Evolutionary conservation across 2,888 invertebrate genomes (phyloP).

Genomic region (Pterobdella sp.): DNA sequence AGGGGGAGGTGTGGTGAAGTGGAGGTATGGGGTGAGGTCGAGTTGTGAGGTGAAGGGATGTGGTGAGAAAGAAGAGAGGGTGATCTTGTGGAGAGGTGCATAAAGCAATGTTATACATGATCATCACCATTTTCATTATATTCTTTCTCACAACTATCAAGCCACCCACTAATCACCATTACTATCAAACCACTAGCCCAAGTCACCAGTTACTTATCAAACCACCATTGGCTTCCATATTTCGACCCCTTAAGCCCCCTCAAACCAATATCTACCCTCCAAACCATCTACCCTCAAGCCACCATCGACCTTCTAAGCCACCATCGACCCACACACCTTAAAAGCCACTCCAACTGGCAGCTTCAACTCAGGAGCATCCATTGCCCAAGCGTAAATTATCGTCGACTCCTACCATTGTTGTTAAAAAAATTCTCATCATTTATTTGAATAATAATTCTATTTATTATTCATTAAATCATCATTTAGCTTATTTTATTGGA

Average conservation of each 20-base stretch:
- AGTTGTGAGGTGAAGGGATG: too few species aligned
- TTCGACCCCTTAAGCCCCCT: not conserved
- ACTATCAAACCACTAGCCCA: not conserved
- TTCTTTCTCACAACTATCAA: not conserved
- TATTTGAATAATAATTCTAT: not conserved
- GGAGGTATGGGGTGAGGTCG: too few species aligned
- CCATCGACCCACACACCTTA: conserved; percentile 44
- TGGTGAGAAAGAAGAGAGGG: too few species aligned
- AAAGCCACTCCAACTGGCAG: conserved; percentile 57
- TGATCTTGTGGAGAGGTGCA: too few species aligned
- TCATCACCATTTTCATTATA: not conserved
- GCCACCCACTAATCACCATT: not conserved
- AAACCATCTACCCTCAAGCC: conserved; percentile 2
- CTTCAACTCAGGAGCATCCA: conserved; percentile 56
- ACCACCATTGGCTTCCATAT: not conserved
- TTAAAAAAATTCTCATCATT: not conserved
- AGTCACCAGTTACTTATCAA: not conserved
- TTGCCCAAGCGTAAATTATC: conserved; percentile 60
- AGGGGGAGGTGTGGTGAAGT: too few species aligned
- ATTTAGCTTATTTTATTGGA: not conserved
- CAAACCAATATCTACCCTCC: not conserved
- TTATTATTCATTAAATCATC: not conserved
- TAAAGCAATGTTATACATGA: not conserved
- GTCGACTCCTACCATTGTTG: conserved; percentile 34
- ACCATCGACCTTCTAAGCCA: conserved; percentile 5